A percentile compares a stretch with the other conserved stretches of the same genome.
Evolutionary conservation across 2,888 invertebrate species (phyloP).

Genomic region (Cynaeus angustus): DNA sequence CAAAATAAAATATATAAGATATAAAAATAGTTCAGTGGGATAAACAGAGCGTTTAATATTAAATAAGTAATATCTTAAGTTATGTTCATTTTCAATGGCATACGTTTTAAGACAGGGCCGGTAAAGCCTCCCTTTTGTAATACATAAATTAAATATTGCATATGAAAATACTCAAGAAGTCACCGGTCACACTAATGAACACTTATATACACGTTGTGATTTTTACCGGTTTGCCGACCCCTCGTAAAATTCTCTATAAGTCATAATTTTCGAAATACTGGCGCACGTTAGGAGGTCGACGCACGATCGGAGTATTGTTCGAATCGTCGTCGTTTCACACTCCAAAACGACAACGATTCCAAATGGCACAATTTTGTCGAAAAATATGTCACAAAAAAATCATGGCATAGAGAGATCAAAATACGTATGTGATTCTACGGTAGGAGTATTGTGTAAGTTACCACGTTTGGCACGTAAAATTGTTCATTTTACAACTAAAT

Average conservation of each 20-base stretch:
- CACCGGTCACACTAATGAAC: slow-evolving; percentile 36
- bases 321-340: slow-evolving; percentile 10
- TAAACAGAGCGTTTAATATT: slow-evolving; percentile 49
- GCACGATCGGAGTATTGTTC: slow-evolving; percentile 13
- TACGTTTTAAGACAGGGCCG: slow-evolving; percentile 36
- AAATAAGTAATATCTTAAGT: slow-evolving; percentile 52
- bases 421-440: slow-evolving; percentile 44
- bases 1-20: slow-evolving; percentile 55
- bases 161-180: slow-evolving; percentile 42
- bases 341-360: slow-evolving; percentile 32
- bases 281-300: slow-evolving; percentile 51
- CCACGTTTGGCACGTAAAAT: slow-evolving; percentile 55
- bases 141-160: slow-evolving; percentile 45
- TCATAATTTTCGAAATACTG: slow-evolving; percentile 56
- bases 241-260: slow-evolving; percentile 33
- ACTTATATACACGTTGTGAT: slow-evolving; percentile 46
- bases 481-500: slow-evolving; percentile 1
- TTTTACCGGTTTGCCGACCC: slow-evolving; percentile 13
- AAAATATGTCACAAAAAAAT: slow-evolving; percentile 44
- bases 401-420: slow-evolving; percentile 59
- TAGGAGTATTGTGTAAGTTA: slow-evolving; percentile 54
- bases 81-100: slow-evolving; percentile 49
- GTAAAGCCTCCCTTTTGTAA: slow-evolving; percentile 16
- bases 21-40: slow-evolving; percentile 46
- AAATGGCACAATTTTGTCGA: slow-evolving; percentile 50